phyloP scores from a whole-genome alignment of 2,797 vertebrate species.

The Threskiornis aethiopicus region DNA sequence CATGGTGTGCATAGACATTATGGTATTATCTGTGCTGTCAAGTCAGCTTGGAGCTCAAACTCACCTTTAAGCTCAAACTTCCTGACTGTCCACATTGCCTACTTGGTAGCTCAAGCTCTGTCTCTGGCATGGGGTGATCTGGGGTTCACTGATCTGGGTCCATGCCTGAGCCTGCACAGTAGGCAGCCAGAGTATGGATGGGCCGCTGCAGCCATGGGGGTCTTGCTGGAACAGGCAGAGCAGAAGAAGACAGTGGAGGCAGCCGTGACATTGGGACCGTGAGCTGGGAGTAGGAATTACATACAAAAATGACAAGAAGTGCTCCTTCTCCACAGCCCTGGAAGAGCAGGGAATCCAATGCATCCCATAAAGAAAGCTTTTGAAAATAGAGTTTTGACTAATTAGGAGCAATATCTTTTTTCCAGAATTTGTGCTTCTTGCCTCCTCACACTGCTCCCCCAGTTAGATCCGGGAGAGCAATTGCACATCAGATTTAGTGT shows the following conservation, averaged over 20 bases:
- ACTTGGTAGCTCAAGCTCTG: background rate
- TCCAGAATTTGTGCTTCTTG: background rate
- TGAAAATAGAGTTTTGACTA: background rate
- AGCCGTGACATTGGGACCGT: fast-evolving
- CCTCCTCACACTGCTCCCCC: background rate
- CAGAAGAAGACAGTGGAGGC: background rate
- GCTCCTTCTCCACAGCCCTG: background rate
- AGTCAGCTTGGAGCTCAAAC: background rate
- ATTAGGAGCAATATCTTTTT: background rate
- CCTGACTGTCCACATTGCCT: background rate
- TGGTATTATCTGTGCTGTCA: background rate
- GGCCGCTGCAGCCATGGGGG: background rate
- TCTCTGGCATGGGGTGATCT: background rate
- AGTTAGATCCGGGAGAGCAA: background rate
- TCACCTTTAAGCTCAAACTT: fast-evolving
- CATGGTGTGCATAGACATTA: background rate
- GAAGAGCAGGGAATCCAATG: background rate
- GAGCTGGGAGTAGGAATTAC: background rate
- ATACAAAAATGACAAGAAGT: background rate
- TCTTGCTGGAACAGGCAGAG: background rate
- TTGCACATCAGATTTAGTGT: background rate
- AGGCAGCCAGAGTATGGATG: background rate
- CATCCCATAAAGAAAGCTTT: background rate
- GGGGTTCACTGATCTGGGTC: background rate
- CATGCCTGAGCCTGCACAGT: background rate